Conservation (phyloP, 2,888 invertebrate genomes). For the Julus scanicus region DNA sequence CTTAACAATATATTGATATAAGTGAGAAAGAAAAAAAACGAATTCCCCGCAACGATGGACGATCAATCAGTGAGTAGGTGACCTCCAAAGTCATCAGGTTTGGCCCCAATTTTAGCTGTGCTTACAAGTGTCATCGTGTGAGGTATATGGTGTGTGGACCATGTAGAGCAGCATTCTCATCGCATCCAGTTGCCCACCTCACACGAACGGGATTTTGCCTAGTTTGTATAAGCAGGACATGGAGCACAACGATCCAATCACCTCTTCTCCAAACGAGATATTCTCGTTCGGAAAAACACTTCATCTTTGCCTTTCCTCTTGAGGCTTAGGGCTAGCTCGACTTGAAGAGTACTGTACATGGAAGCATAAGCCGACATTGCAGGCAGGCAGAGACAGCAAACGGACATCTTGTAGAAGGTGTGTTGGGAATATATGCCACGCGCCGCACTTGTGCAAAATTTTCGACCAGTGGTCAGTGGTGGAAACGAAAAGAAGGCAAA, state of each 20-base stretch:
- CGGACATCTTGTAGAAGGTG: slow-evolving; percentile 1
- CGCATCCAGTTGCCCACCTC: neutral
- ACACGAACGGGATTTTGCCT: no score
- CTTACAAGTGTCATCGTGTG: slow-evolving; percentile 1
- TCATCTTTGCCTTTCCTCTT: neutral
- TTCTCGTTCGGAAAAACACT: neutral
- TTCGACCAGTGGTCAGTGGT: neutral
- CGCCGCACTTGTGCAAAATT: slow-evolving; percentile 4
- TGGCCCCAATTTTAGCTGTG: slow-evolving; percentile 38
- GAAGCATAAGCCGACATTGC: slow-evolving; percentile 40
- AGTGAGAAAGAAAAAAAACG: neutral
- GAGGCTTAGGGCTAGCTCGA: slow-evolving; percentile 17
- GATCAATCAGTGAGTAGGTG: neutral
- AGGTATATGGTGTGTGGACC: slow-evolving; percentile 15
- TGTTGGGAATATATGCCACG: neutral
- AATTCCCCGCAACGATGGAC: slow-evolving; percentile 8
- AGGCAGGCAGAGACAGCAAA: slow-evolving; percentile 35
- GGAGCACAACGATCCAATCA: no score
- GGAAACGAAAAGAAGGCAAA: slow-evolving; percentile 6
- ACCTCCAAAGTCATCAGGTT: slow-evolving; percentile 39
- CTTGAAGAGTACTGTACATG: slow-evolving; percentile 35
- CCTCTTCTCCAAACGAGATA: neutral
- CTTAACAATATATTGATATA: neutral
- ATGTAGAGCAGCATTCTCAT: neutral
- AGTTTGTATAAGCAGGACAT: no score